A percentile compares a stretch with the other conserved stretches of the same genome.
phyloP scores from a whole-genome alignment of 2,113 vertebrate species.

The Mirounga angustirostris region DNA sequence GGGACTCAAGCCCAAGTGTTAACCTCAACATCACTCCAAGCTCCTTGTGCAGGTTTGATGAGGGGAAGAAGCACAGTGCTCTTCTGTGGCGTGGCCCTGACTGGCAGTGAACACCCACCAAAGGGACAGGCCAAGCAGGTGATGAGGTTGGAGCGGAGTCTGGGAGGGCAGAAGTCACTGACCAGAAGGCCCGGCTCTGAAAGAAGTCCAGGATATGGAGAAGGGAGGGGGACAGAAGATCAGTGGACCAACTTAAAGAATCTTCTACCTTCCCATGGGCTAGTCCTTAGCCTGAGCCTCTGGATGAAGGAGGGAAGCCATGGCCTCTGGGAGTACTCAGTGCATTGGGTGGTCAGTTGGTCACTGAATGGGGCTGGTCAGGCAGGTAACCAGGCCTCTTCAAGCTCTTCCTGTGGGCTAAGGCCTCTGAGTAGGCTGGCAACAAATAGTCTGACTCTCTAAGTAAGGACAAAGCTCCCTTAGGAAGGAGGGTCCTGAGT shows the following conservation, averaged over 20 bases:
- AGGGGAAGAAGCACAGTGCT: neutral
- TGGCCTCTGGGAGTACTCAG: neutral
- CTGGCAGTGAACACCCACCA: neutral
- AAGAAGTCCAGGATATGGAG: neutral
- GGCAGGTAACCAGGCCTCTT: neutral
- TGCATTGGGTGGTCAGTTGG: neutral
- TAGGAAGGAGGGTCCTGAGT: neutral
- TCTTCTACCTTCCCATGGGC: neutral
- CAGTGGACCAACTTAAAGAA: neutral
- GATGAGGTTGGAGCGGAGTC: neutral
- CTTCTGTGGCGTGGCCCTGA: neutral
- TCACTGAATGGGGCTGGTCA: neutral
- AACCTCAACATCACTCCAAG: neutral
- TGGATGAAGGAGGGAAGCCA: neutral
- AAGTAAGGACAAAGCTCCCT: neutral
- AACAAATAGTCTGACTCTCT: neutral
- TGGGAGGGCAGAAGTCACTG: neutral
- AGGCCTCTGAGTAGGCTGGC: neutral
- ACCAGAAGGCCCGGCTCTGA: neutral
- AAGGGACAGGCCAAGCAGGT: neutral
- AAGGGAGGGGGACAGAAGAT: neutral
- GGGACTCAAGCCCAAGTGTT: neutral
- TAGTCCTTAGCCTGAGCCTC: neutral
- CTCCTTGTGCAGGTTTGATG: neutral
- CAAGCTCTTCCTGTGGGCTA: neutral